Base-by-base conservation (phyloP, 1,140 invertebrate genomes). In the Polypedilum pembai region DNA sequence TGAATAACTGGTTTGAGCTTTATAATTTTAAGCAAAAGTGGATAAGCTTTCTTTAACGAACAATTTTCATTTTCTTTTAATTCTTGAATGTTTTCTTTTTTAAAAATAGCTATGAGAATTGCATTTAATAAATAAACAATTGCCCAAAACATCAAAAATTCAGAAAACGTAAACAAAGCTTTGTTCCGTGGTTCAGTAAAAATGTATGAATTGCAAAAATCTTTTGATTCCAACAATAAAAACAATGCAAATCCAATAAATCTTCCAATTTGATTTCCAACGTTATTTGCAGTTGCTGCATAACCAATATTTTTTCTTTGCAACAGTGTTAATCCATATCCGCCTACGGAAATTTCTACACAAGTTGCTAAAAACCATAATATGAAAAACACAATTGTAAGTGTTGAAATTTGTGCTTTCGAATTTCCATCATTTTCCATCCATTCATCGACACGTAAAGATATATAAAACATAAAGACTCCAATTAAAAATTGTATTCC, bases 321-420 rank as follows among this genome's bases (percentile, higher is more conserved):
- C 3, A 99, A 84, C 94, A 99, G 99, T 3, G 98, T 99, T 0
- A 99, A 84, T 1, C 98, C 98, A 98, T 98, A 99, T 3, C 98
- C 98, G 88, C 99, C 98, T 0, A 99, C 97, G 74, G 96, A 97
- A 80, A 99, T 99, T 83, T 99, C 98, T 85, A 99, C 98, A 21
- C 97, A 99, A 1, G 98, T 97, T 12, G 96, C 97, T 73, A 99
- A 85, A 78, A 99, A 98, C 79, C 98, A 98, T 1, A 99, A 85
- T 73, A 88, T 84, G 80, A 99, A 94, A 84, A 99, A 99, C 73
- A 95, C 85, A 20, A 87, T 78, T 8, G 96, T 98, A 4, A 99
- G 83, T 40, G 92, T 80, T 40, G 85, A 85, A 74, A 98, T 92
- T 80, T 93, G 91, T 0, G 95, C 94, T n/a, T 86, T 79, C n/a